Conservation (phyloP, 2,888 invertebrate species). For the Pyrochroa serraticornis region DNA sequence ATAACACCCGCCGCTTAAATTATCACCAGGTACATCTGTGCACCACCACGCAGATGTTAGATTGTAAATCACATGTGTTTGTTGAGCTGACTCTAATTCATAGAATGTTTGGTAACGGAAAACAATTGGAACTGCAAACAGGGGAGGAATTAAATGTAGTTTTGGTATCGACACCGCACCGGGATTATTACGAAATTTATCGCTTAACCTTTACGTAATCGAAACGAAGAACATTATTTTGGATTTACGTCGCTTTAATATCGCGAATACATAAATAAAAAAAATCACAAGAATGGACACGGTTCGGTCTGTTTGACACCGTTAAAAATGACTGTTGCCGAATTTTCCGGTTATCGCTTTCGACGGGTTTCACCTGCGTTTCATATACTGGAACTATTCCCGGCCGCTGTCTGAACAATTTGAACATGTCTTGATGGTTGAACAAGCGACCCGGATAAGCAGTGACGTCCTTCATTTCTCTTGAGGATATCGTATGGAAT, state of each 20-base stretch:
- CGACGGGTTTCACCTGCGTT: background rate
- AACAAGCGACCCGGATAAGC: constrained; percentile 9
- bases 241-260: too few species aligned
- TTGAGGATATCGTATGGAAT: constrained; percentile 16
- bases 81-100: constrained; percentile 27
- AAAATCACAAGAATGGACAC: too few species aligned
- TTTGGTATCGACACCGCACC: constrained; percentile 19
- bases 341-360: background rate
- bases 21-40: constrained; percentile 38
- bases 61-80: constrained; percentile 36
- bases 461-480: constrained; percentile 20
- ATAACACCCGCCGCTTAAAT: constrained; percentile 34
- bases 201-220: constrained; percentile 7
- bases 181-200: constrained; percentile 9
- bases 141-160: constrained; percentile 19
- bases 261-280: too few species aligned
- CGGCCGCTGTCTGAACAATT: constrained; percentile 19
- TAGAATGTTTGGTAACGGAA: constrained; percentile 27
- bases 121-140: constrained; percentile 18
- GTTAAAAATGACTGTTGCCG: background rate
- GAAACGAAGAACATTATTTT: background rate
- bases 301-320: too few species aligned
- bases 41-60: constrained; percentile 33
- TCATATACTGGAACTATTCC: background rate
- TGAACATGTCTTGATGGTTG: constrained; percentile 22